A percentile compares a stretch with the other conserved stretches of the same genome.
Conservation (phyloP, 2,797 vertebrate genomes). For the Mallotus villosus region DNA sequence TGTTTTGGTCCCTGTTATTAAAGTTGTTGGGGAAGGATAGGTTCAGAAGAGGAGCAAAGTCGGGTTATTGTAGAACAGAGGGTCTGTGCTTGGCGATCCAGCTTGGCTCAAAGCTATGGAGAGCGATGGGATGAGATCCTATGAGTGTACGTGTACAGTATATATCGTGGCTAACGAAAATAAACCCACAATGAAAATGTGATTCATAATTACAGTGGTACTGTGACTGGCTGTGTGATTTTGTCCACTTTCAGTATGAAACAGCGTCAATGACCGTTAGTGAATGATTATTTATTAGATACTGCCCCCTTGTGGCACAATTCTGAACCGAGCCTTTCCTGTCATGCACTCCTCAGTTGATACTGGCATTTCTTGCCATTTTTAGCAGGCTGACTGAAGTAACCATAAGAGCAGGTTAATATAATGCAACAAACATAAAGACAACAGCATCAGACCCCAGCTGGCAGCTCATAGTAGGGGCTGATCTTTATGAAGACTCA, state of each 20-base stretch:
- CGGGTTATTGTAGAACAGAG: not conserved
- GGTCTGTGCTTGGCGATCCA: conserved; percentile 1
- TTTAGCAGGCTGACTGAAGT: not conserved
- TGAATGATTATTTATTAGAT: not conserved
- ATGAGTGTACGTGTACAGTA: too few relatives aligned
- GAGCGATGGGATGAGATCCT: not conserved
- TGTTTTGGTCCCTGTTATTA: conserved; percentile 31
- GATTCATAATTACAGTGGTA: not conserved
- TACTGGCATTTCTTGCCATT: not conserved
- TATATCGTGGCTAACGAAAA: too few relatives aligned
- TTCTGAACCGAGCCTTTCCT: not conserved
- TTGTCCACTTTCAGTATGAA: too few relatives aligned
- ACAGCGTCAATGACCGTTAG: too few relatives aligned
- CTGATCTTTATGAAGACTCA: not conserved
- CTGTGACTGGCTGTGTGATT: too few relatives aligned
- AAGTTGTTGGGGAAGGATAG: conserved; percentile 40
- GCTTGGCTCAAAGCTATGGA: conserved; percentile 17
- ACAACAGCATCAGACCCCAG: not conserved
- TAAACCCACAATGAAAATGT: too few relatives aligned
- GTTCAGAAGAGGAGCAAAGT: not conserved
- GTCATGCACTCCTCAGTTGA: not conserved
- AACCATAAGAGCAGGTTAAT: not conserved
- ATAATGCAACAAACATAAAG: not conserved
- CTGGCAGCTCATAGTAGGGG: not conserved
- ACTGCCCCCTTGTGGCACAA: conserved; percentile 25